Evolutionary conservation across 30 jellyfish, hydroid and myxozoan genomes (phyloP).

Genomic region (Aurelia sp.): DNA sequence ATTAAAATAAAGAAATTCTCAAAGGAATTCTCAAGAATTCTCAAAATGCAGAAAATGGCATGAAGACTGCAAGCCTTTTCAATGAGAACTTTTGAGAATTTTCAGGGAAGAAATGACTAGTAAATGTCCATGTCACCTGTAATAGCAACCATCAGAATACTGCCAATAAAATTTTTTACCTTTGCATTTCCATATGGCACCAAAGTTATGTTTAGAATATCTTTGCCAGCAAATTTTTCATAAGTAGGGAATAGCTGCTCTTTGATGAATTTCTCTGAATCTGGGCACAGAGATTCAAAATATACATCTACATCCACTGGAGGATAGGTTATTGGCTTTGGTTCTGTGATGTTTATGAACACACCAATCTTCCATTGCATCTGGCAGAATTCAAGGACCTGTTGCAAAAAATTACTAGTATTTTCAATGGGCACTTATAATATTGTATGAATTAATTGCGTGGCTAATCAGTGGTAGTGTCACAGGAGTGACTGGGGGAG

Average conservation of each 20-base stretch:
- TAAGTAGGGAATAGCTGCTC: slow-evolving; percentile 54
- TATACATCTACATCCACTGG: slow-evolving; percentile 50
- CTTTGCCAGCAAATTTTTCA: slow-evolving; percentile 27
- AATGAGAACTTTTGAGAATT: no score
- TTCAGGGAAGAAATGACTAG: no score
- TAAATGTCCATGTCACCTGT: no score
- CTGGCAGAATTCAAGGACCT: slow-evolving; percentile 51
- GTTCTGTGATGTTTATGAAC: background rate
- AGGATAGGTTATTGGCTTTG: background rate
- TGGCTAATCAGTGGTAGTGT: no score
- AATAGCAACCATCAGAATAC: no score
- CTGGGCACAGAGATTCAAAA: slow-evolving; percentile 62
- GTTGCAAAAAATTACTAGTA: background rate
- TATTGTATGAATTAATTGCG: no score
- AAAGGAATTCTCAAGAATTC: no score
- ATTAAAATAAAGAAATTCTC: no score
- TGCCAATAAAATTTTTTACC: slow-evolving; percentile 8
- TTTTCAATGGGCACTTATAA: no score
- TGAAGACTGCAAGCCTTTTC: no score
- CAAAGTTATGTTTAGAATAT: slow-evolving; percentile 21
- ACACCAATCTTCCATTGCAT: slow-evolving; percentile 6
- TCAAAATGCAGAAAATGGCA: no score
- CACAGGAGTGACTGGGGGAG: no score
- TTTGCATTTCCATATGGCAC: slow-evolving; percentile 73
- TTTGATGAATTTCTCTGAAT: slow-evolving; percentile 35